A percentile compares a stretch with the other conserved stretches of the same genome.
phyloP scores from a whole-genome alignment of 2,797 vertebrate genomes.

The Hypotaenidia okinawae region DNA sequence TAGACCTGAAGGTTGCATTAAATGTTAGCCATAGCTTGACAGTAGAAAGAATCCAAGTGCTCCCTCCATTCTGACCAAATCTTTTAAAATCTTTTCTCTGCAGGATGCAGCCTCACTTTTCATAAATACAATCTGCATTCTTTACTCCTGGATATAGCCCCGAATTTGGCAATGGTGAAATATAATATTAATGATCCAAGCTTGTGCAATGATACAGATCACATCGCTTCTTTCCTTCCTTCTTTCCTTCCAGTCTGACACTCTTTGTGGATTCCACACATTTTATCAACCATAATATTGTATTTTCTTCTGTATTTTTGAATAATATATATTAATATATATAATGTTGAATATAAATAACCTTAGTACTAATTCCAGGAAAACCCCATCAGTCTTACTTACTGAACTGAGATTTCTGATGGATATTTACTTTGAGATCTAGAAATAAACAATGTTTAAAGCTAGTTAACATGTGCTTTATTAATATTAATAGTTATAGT shows the following conservation, averaged over 20 bases:
- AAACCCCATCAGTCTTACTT: neutral
- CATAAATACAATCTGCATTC: neutral
- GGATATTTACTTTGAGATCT: neutral
- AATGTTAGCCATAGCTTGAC: neutral
- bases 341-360: neutral
- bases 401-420: neutral
- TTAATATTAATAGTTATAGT: neutral
- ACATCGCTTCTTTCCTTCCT: neutral
- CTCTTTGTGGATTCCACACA: neutral
- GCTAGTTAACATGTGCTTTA: neutral
- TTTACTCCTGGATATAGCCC: neutral
- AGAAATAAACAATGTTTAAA: neutral
- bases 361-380: neutral
- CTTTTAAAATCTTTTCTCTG: neutral
- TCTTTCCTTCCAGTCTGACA: neutral
- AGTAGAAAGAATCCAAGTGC: neutral
- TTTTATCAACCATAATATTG: neutral
- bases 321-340: too few relatives aligned
- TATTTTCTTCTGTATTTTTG: neutral
- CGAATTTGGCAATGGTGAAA: neutral
- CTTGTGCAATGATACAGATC: neutral
- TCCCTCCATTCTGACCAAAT: neutral
- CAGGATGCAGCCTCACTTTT: neutral
- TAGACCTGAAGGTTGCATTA: neutral
- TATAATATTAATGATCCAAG: neutral